Conservation (phyloP, 2,113 vertebrate genomes). For the Bettongia penicillata region DNA sequence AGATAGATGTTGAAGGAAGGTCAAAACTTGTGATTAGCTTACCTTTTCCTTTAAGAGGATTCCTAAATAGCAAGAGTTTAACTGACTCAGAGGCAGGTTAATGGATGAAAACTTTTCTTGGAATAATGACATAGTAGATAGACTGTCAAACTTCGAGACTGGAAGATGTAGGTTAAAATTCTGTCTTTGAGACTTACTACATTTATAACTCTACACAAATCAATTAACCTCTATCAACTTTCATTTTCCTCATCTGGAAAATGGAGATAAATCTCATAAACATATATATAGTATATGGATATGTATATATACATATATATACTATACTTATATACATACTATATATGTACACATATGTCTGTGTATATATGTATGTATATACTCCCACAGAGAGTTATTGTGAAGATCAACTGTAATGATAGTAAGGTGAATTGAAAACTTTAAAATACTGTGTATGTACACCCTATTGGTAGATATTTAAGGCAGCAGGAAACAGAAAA, state of each 20-base stretch:
- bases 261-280: neutral
- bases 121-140: neutral
- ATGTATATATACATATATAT: no score
- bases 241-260: neutral
- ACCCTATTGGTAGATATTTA: neutral
- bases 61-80: neutral
- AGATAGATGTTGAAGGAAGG: neutral
- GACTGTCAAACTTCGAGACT: neutral
- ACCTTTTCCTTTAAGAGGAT: slow-evolving; percentile 15
- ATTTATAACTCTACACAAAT: neutral
- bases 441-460: neutral
- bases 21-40: neutral
- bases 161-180: neutral
- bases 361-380: no score
- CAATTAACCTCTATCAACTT: neutral
- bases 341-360: no score
- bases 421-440: neutral
- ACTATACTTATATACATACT: no score
- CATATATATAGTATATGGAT: no score
- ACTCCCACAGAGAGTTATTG: neutral
- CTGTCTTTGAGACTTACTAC: neutral
- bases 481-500: neutral
- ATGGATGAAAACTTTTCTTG: neutral
- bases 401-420: neutral
- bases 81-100: neutral